These are phyloP conservation scores for Phataginus tricuspis DNA, from an alignment of 2,797 vertebrate genomes.

Conservation along the genomic window DNA sequence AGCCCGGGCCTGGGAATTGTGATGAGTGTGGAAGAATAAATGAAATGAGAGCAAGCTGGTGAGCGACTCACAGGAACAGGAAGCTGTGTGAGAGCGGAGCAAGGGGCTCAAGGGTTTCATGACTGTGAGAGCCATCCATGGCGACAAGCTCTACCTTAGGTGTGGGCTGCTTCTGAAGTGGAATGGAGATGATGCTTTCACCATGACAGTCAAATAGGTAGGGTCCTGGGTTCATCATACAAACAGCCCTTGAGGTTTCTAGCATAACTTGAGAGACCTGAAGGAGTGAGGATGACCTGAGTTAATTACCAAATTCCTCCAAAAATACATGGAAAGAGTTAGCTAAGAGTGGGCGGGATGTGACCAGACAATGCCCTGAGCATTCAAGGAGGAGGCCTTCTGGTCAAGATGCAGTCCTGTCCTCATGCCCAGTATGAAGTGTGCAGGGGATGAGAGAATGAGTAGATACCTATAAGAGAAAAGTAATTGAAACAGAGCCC, in stretches of 20 bases:
- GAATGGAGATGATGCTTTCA: background rate
- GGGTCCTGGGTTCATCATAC: background rate
- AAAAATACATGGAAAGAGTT: background rate
- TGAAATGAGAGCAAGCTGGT: background rate
- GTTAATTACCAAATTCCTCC: background rate
- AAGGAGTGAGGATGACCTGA: background rate
- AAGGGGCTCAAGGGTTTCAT: background rate
- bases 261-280: background rate
- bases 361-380: background rate
- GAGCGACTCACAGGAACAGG: background rate
- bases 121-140: background rate
- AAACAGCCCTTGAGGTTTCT: background rate
- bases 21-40: background rate
- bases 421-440: background rate
- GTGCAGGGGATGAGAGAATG: background rate
- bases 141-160: background rate
- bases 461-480: background rate
- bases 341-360: background rate
- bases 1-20: background rate
- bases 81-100: background rate
- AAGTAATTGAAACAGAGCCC: background rate
- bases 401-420: background rate
- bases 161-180: background rate
- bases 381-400: background rate
- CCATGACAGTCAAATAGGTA: background rate